Evolutionary conservation across 2,113 vertebrate species (phyloP), one percentile per base, ranked within the genome.

Genomic region (Paratilapia polleni): DNA sequence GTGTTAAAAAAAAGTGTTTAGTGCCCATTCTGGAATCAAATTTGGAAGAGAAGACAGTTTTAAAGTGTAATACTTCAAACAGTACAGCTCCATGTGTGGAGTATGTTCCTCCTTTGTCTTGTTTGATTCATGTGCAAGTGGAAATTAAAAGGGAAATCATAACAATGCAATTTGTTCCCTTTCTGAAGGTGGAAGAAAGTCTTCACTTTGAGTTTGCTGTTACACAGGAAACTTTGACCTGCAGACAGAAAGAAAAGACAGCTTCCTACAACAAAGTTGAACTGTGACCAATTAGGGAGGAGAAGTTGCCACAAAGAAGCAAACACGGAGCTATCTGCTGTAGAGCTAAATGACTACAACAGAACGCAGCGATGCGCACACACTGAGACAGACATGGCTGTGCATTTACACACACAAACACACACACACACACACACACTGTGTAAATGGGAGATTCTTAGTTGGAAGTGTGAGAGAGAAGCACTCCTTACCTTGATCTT

Each of bases 261-360:
- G 79, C 31, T 41, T 75, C 49, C 78, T 24, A 26, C 81, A 91
- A 87, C 81, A 90, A 92, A 88, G 85, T 75, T 86, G 78, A 90
- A 84, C 88, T 78, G 84, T 58, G 47, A 88, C 91, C 89, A 94
- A 93, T 94, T 93, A 93, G 85, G 75, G 77, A 36, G 58, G 68
- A 58, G 81, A 89, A 86, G 88, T 81, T 90, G 78, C 75, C 76
- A 83, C 26, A 58, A 83, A 88, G 78, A 77, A 77, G 76, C 49
- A 86, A 81, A 88, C 85, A 85, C 66, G 4, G 77, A 78, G 62
- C 47, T 76, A 59, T 47, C 36, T 8, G 78, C 63, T 78, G 73
- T 76, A 56, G 64, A 89, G 34, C 70, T 74, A 88, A 87, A 86
- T 74, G 74, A 82, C 82, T 80, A 80, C 61, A 85, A 70, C 74